A percentile compares a stretch with the other conserved stretches of the same genome.
phyloP scores from a whole-genome alignment of 1,140 invertebrate species.

The Mya arenaria region DNA sequence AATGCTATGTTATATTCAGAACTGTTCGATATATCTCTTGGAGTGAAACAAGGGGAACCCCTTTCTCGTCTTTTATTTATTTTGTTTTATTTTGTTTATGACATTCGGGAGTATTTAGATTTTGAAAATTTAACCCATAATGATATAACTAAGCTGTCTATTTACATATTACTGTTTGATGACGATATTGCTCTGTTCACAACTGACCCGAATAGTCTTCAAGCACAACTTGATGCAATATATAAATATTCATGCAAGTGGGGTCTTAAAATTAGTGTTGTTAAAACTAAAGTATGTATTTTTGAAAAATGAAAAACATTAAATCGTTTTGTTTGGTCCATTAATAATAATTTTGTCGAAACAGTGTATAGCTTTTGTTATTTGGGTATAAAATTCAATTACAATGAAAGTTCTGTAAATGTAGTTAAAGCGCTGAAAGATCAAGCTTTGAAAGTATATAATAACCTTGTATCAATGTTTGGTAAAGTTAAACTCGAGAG shows the following conservation, averaged over 20 bases:
- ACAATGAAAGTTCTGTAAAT: not conserved
- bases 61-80: conserved; percentile 33
- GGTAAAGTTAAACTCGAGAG: not conserved
- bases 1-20: too few species aligned
- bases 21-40: not conserved
- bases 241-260: not conserved
- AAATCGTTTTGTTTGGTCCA: not conserved
- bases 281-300: conserved; percentile 14
- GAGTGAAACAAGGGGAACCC: conserved; percentile 12
- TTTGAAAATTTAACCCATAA: conserved; percentile 4
- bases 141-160: not conserved
- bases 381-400: not conserved
- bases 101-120: conserved; percentile 19
- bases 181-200: conserved; percentile 38
- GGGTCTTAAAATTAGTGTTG: conserved; percentile 11
- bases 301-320: not conserved
- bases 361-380: not conserved
- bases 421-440: not conserved
- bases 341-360: conserved; percentile 12
- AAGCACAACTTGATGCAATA: conserved; percentile 17
- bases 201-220: not conserved
- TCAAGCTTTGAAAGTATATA: conserved; percentile 7
- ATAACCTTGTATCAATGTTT: not conserved
- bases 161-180: conserved; percentile 29
- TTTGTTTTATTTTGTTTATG: conserved; percentile 36